Percentiles rank a stretch among this genome's conserved stretches.
Evolutionary conservation across 1,140 invertebrate genomes (phyloP).

Genomic region (Drosophila pruinosa): DNA sequence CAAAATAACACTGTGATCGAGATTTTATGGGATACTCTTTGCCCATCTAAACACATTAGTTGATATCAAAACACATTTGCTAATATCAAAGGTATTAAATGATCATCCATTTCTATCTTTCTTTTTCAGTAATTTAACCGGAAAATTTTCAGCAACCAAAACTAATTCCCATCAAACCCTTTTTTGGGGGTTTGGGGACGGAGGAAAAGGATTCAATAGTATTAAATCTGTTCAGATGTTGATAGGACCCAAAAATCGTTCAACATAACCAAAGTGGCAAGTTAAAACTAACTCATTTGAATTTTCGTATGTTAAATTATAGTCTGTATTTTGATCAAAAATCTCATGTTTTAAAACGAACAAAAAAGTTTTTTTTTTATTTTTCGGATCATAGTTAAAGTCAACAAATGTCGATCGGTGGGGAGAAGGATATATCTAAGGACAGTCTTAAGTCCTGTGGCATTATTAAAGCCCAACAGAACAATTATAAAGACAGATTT

Average conservation of each 20-base stretch:
- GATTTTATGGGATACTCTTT: no score
- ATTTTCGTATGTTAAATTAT: background rate
- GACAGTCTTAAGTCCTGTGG: background rate
- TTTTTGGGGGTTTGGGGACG: background rate
- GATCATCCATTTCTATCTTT: no score
- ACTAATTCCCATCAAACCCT: no score
- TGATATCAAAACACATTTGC: no score
- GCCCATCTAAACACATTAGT: no score
- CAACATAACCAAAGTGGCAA: background rate
- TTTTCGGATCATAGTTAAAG: slow-evolving; percentile 23
- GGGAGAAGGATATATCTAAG: background rate
- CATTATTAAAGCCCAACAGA: background rate
- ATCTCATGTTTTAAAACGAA: background rate
- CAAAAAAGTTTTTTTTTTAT: slow-evolving; percentile 12
- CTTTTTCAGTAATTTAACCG: no score
- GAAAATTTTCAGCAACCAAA: no score
- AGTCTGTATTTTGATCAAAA: background rate
- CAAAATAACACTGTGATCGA: no score
- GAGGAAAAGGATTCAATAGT: no score
- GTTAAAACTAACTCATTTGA: background rate
- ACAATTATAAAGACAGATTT: slow-evolving; percentile 26
- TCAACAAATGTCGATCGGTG: slow-evolving; percentile 16
- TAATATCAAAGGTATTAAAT: no score
- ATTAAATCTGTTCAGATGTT: slow-evolving; percentile 4
- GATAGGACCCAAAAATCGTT: background rate